These are phyloP conservation scores for Actinemys pallida DNA, from an alignment of 2,113 vertebrate genomes.

Conservation along the genomic window DNA sequence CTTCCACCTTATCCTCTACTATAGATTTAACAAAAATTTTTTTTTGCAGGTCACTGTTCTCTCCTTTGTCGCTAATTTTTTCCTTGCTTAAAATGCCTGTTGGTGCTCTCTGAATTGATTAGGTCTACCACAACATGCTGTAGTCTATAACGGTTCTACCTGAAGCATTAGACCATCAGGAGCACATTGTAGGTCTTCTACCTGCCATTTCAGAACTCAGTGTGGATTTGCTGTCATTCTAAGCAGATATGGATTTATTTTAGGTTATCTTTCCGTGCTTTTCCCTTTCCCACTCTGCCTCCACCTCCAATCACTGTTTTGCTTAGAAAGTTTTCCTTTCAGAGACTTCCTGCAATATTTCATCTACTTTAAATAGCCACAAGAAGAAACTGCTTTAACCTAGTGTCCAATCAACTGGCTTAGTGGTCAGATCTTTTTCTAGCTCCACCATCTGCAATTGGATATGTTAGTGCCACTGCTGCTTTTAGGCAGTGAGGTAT, in stretches of 20 bases:
- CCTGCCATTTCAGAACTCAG: rapidly evolving
- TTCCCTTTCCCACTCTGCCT: neutral
- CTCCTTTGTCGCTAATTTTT: neutral
- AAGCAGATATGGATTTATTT: neutral
- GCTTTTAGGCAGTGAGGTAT: neutral
- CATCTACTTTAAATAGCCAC: neutral
- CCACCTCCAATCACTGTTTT: neutral
- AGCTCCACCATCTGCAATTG: neutral
- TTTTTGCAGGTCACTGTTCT: slow-evolving; percentile 26
- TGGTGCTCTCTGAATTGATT: neutral
- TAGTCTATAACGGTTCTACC: too few species aligned
- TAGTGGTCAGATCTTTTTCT: neutral
- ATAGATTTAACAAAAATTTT: neutral
- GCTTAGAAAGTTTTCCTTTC: neutral
- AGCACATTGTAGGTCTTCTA: rapidly evolving
- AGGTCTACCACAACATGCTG: neutral
- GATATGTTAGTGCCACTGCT: neutral
- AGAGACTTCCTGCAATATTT: neutral
- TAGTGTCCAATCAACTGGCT: neutral
- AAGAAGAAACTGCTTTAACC: neutral
- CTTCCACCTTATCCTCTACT: neutral
- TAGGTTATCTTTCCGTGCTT: rapidly evolving
- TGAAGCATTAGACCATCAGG: neutral
- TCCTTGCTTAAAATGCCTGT: slow-evolving; percentile 4
- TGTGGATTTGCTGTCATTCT: neutral